These are phyloP conservation scores for Chanos chanos DNA, from an alignment of 2,797 vertebrate genomes.

Conservation along the genomic window DNA sequence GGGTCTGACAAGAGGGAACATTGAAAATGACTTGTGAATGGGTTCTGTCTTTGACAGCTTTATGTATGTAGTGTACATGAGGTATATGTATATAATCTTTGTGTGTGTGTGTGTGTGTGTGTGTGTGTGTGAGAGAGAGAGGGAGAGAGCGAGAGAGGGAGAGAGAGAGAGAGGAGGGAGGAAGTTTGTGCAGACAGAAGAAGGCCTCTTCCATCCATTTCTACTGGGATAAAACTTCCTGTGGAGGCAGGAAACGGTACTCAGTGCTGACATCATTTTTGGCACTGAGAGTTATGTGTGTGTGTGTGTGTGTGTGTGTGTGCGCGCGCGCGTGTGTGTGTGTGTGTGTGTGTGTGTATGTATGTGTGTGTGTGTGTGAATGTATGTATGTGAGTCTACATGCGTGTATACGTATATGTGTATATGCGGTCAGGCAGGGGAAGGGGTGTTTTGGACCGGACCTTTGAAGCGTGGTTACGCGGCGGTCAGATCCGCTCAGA, in stretches of 20 bases:
- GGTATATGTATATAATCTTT: too few relatives aligned
- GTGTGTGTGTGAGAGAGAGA: too few relatives aligned
- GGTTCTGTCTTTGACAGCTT: too few relatives aligned
- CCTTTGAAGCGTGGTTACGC: background rate
- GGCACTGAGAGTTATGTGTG: background rate
- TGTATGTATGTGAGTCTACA: background rate
- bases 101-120: too few relatives aligned
- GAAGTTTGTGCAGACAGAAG: background rate
- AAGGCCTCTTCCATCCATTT: background rate
- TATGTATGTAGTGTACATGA: too few relatives aligned
- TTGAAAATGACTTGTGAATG: too few relatives aligned
- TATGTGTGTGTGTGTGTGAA: background rate
- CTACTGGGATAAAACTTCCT: background rate
- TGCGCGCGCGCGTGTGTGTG: too few relatives aligned
- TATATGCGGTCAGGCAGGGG: slow-evolving; percentile 1
- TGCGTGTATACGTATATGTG: background rate
- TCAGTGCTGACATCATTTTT: background rate
- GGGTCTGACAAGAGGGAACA: too few relatives aligned
- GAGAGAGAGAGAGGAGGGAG: background rate
- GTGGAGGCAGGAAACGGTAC: background rate
- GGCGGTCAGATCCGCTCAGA: slow-evolving; percentile 16
- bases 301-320: background rate
- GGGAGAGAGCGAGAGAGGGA: too few relatives aligned
- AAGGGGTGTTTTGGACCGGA: background rate
- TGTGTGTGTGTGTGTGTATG: too few relatives aligned